Conservation (phyloP, 2,113 vertebrate species). For the Malurus elegans region DNA sequence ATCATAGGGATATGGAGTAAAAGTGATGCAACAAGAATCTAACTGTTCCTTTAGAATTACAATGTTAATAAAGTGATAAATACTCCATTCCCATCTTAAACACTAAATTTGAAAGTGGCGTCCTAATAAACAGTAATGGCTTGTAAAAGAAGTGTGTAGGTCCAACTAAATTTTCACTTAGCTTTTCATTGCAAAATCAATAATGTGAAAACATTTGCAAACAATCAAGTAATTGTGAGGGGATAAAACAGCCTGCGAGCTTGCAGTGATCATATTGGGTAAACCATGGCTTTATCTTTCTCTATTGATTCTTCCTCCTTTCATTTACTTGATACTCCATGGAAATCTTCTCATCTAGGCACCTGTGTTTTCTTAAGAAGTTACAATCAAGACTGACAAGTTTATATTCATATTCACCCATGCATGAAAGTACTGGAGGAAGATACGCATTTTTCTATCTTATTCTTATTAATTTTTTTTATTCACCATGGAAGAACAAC, state of each 20-base stretch:
- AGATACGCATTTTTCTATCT: not conserved
- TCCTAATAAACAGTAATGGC: not conserved
- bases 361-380: not conserved
- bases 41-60: not conserved
- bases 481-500: not conserved
- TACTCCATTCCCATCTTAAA: not conserved
- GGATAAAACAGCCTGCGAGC: not conserved
- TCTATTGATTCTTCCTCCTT: not conserved
- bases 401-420: not conserved
- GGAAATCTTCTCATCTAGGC: not conserved
- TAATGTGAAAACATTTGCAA: not conserved
- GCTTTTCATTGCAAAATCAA: not conserved
- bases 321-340: not conserved
- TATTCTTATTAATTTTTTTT: not conserved
- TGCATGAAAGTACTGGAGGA: not conserved
- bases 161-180: not conserved
- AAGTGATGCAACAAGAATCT: not conserved
- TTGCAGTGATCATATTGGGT: not conserved
- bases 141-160: not conserved
- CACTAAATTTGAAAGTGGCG: not conserved
- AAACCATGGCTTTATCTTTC: not conserved
- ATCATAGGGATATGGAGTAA: not conserved
- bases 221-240: not conserved
- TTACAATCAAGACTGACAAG: not conserved
- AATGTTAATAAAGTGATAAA: not conserved